Conservation (phyloP, 2,888 invertebrate genomes). For the Trichogramma evanescens region DNA sequence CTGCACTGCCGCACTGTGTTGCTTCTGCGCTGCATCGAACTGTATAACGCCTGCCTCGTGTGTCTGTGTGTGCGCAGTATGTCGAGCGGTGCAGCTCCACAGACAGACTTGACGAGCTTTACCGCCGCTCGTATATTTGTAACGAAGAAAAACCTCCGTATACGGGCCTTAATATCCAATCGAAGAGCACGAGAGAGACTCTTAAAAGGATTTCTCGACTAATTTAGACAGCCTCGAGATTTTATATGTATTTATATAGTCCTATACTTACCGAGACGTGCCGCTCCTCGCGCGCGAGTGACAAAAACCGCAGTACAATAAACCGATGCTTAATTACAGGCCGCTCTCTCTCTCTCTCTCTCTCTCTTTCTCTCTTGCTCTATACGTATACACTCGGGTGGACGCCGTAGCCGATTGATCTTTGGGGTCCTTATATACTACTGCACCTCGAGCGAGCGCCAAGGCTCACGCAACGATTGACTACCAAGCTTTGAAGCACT, state of each 20-base stretch:
- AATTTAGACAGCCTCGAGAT: conserved; percentile 22
- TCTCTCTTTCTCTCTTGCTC: no score
- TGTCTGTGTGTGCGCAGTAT: no score
- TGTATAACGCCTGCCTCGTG: no score
- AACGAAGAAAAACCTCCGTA: conserved; percentile 41
- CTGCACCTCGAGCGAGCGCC: neutral
- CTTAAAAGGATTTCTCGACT: neutral
- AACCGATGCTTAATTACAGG: conserved; percentile 46
- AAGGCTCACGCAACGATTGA: neutral
- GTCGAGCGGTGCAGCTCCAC: no score
- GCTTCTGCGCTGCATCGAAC: no score
- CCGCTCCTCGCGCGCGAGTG: conserved; percentile 34
- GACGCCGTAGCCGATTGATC: conserved; percentile 40
- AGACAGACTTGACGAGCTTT: no score
- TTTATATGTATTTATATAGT: no score
- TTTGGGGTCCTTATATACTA: conserved; percentile 30
- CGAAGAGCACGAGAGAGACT: conserved; percentile 29
- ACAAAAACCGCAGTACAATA: conserved; percentile 44
- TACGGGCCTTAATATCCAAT: conserved; percentile 33
- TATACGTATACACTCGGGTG: no score
- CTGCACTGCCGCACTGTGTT: no score
- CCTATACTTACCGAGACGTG: conserved; percentile 20
- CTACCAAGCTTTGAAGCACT: conserved; percentile 12
- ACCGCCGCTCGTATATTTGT: conserved; percentile 10
- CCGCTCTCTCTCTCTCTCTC: conserved; percentile 33